phyloP scores from a whole-genome alignment of 2,888 invertebrate genomes.

The Lingula anatina region DNA sequence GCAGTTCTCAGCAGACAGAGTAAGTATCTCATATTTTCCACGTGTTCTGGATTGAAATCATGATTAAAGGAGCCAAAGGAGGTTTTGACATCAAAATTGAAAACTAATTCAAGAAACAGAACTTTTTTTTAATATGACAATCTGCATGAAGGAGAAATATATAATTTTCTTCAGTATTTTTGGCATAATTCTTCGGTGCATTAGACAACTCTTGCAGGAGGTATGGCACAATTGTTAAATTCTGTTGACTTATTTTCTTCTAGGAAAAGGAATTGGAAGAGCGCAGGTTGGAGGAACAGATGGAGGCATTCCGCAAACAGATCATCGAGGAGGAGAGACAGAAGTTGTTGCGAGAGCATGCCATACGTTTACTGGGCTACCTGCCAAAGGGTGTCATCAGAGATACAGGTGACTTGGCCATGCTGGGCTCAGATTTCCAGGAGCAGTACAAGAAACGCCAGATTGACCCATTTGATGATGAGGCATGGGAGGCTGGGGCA shows the following conservation, averaged over 20 bases:
- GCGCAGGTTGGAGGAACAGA: conserved; percentile 31
- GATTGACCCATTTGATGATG: conserved; percentile 43
- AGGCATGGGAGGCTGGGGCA: conserved; percentile 19
- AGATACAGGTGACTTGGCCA: conserved; percentile 36
- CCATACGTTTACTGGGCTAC: conserved; percentile 47
- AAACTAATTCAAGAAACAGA: no score
- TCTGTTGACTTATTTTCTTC: no score
- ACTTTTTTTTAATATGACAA: no score
- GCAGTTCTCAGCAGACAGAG: conserved; percentile 39
- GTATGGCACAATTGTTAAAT: no score
- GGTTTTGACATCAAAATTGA: no score
- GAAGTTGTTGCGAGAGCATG: conserved; percentile 47
- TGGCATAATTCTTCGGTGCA: no score
- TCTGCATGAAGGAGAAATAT: no score
- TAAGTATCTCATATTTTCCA: no score
- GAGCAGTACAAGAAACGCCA: conserved; percentile 35
- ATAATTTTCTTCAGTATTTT: no score
- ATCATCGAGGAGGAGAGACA: conserved; percentile 52
- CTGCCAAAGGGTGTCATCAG: conserved; percentile 51
- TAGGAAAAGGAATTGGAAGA: conserved; percentile 39
- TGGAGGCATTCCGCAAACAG: conserved; percentile 42
- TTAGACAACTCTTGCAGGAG: no score
- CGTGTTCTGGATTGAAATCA: no score
- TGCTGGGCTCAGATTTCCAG: conserved; percentile 43
- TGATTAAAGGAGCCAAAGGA: no score